Percentiles rank a stretch among this genome's conserved stretches.
phyloP scores from a whole-genome alignment of 2,113 vertebrate genomes.

The Haemorhous mexicanus region DNA sequence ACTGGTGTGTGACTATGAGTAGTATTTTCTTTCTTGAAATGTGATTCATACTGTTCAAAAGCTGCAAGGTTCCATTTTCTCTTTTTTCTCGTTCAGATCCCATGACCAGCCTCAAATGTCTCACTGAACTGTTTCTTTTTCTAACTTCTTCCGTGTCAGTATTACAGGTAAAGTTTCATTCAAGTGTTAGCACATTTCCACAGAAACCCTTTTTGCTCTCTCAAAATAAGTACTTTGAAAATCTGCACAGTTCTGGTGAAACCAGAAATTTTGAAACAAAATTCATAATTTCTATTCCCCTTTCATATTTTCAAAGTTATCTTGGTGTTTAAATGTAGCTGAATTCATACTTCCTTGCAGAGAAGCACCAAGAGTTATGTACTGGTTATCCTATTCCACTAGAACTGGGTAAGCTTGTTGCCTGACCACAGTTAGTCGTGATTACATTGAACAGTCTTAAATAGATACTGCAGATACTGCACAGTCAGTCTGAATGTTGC shows the following conservation, averaged over 20 bases:
- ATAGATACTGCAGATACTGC: neutral
- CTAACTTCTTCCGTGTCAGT: neutral
- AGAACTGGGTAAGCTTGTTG: neutral
- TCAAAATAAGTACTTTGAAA: neutral
- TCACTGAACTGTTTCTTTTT: neutral
- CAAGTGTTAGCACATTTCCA: neutral
- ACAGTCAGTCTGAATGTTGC: neutral
- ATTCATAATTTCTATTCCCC: neutral
- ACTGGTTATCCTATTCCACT: neutral
- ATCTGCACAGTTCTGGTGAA: neutral
- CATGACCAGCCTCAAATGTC: neutral
- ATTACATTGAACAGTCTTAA: neutral
- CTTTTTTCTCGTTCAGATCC: neutral
- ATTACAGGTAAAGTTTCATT: neutral
- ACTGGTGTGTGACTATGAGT: neutral
- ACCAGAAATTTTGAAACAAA: neutral
- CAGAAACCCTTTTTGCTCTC: neutral
- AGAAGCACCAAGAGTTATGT: neutral
- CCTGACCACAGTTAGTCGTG: neutral
- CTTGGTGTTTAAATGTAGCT: neutral
- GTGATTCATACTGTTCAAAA: neutral
- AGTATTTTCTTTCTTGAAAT: neutral
- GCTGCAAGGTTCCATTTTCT: neutral
- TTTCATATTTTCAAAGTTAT: neutral
- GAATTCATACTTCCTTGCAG: neutral